Conservation (phyloP, 2,888 invertebrate species). For the Papilio gigon region DNA sequence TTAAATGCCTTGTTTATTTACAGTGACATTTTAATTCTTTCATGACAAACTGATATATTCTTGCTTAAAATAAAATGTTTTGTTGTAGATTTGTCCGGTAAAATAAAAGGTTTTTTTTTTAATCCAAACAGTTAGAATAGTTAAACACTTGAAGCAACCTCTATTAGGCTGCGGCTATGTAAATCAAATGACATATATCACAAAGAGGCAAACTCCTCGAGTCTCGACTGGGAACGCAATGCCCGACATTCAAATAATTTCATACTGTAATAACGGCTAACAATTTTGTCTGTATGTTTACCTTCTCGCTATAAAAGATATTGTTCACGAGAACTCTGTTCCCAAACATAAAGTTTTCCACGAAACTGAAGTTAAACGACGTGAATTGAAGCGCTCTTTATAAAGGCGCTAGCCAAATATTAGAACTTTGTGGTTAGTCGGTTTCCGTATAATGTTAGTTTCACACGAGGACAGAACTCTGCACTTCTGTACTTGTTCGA, state of each 20-base stretch:
- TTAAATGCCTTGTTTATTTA: no score
- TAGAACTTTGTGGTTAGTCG: slow-evolving; percentile 40
- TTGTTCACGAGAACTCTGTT: slow-evolving; percentile 43
- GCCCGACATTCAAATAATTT: slow-evolving; percentile 5
- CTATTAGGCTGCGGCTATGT: no score
- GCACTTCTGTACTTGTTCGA: not conserved
- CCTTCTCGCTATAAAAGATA: slow-evolving; percentile 29
- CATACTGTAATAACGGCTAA: slow-evolving; percentile 8
- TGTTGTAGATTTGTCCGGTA: no score
- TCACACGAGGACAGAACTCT: not conserved
- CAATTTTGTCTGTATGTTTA: slow-evolving; percentile 8
- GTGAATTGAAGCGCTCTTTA: slow-evolving; percentile 45
- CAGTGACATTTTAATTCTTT: no score
- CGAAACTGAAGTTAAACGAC: slow-evolving; percentile 37
- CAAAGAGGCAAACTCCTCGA: not conserved
- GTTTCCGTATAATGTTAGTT: slow-evolving; percentile 1
- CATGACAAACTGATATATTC: no score
- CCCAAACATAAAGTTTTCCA: slow-evolving; percentile 44
- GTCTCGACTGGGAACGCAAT: not conserved
- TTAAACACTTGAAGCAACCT: no score
- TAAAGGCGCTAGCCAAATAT: slow-evolving; percentile 53
- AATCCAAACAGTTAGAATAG: no score
- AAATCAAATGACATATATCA: not conserved
- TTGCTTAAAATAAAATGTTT: no score
- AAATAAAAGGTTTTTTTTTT: no score